A percentile compares a stretch with the other conserved stretches of the same genome.
Evolutionary conservation across 2,888 invertebrate species (phyloP).

Genomic region (Dyspetes luteomarginatus): DNA sequence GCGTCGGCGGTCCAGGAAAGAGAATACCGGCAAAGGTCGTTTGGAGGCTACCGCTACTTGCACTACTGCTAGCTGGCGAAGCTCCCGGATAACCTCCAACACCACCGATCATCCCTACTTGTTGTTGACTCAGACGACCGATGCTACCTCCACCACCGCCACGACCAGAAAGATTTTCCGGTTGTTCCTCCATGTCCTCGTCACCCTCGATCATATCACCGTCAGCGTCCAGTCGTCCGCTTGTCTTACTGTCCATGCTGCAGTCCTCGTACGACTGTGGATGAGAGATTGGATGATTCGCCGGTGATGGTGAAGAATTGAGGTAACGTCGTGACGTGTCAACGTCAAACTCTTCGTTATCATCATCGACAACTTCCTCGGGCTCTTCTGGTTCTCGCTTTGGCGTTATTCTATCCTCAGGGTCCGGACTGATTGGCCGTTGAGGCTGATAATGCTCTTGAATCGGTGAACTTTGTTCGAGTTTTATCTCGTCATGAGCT

Average conservation of each 20-base stretch:
- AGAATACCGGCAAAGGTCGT: slow-evolving; percentile 82
- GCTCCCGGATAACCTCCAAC: slow-evolving; percentile 76
- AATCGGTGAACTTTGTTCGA: slow-evolving; percentile 62
- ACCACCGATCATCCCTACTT: slow-evolving; percentile 12
- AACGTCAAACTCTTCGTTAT: slow-evolving; percentile 84
- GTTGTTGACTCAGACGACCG: slow-evolving; percentile 32
- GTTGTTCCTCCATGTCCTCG: slow-evolving; percentile 89
- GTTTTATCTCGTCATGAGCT: slow-evolving; percentile 63
- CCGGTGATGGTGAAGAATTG: slow-evolving; percentile 76
- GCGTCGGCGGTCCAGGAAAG: slow-evolving; percentile 79
- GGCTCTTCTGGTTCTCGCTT: slow-evolving; percentile 89
- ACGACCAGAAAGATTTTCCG: slow-evolving; percentile 90
- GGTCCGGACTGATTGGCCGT: slow-evolving; percentile 74
- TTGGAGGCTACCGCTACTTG: slow-evolving; percentile 81
- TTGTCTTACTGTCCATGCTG: slow-evolving; percentile 90
- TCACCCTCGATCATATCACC: slow-evolving; percentile 87
- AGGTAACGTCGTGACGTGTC: slow-evolving; percentile 77
- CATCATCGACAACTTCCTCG: slow-evolving; percentile 85
- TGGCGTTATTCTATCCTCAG: slow-evolving; percentile 85
- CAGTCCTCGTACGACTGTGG: slow-evolving; percentile 90
- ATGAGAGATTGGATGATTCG: slow-evolving; percentile 84
- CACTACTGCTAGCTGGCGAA: slow-evolving; percentile 81
- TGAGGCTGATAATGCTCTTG: slow-evolving; percentile 74
- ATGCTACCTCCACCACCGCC: slow-evolving; percentile 59
- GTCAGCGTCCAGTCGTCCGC: slow-evolving; percentile 85